These are phyloP conservation scores for Drosophila demipolita DNA, from an alignment of 2,888 invertebrate genomes.

Conservation along the genomic window DNA sequence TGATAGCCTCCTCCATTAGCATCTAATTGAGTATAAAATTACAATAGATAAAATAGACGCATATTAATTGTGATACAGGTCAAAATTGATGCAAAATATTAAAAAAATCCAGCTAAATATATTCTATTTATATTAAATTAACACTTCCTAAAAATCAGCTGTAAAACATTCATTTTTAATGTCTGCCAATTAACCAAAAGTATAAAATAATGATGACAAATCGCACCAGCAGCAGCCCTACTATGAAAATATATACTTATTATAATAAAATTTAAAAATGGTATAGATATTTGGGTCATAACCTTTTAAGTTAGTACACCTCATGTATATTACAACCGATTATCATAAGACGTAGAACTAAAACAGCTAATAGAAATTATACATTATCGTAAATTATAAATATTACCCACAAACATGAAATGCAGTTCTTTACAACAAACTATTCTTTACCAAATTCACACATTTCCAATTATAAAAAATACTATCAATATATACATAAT, in stretches of 20 bases:
- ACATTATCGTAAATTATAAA: neutral
- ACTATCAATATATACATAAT: neutral
- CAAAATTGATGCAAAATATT: neutral
- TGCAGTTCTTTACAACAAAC: neutral
- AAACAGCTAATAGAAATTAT: neutral
- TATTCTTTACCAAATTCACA: neutral
- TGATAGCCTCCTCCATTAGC: slow-evolving; percentile 63
- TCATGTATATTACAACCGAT: neutral
- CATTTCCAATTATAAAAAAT: neutral
- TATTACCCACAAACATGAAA: neutral
- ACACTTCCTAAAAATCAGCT: neutral
- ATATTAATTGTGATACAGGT: neutral
- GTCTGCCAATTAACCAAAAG: neutral
- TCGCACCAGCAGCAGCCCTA: neutral
- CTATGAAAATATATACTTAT: too few relatives aligned
- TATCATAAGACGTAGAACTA: neutral
- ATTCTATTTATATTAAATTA: neutral
- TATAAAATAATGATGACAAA: neutral
- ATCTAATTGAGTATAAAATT: slow-evolving; percentile 29
- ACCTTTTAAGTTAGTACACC: neutral
- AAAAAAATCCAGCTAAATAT: neutral
- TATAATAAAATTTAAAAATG: too few relatives aligned
- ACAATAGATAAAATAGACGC: neutral
- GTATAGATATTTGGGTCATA: neutral
- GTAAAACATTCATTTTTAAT: neutral